Evolutionary conservation across 1,140 invertebrate species (phyloP).

Genomic region (Drosophila sproati): DNA sequence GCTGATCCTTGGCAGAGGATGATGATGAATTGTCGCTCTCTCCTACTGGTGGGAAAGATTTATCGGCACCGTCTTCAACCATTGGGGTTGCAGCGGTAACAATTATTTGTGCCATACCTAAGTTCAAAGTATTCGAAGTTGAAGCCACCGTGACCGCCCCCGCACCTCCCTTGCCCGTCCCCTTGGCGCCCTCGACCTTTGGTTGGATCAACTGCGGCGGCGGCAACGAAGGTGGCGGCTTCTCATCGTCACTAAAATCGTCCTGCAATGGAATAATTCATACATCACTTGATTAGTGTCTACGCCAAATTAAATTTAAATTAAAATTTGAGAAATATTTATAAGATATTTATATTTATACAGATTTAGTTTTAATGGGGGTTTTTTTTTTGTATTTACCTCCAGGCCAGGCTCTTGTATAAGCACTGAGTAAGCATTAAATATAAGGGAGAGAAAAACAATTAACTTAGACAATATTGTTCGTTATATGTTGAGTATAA

Average conservation of each 20-base stretch:
- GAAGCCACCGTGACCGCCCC: slow-evolving; percentile 18
- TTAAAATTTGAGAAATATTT: too few relatives aligned
- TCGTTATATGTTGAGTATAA: slow-evolving; percentile 10
- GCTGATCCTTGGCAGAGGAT: slow-evolving; percentile 27
- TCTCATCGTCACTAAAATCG: slow-evolving; percentile 79
- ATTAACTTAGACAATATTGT: slow-evolving; percentile 46
- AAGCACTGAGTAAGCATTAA: slow-evolving; percentile 81
- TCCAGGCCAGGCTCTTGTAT: slow-evolving; percentile 83
- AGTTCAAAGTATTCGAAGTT: slow-evolving; percentile 75
- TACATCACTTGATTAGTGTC: neutral
- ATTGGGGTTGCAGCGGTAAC: slow-evolving; percentile 95
- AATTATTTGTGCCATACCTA: slow-evolving; percentile 93
- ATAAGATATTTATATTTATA: neutral
- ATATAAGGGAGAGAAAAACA: slow-evolving; percentile 59
- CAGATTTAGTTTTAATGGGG: neutral
- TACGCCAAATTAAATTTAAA: too few relatives aligned
- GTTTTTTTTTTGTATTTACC: slow-evolving; percentile 58
- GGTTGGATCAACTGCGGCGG: slow-evolving; percentile 69
- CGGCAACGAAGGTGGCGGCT: slow-evolving; percentile 77
- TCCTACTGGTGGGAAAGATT: slow-evolving; percentile 84
- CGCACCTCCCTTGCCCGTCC: slow-evolving; percentile 10
- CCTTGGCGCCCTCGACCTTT: slow-evolving; percentile 75
- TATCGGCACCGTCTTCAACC: slow-evolving; percentile 89
- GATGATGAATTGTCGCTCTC: slow-evolving; percentile 56
- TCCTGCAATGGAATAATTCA: slow-evolving; percentile 53